A percentile compares a stretch with the other conserved stretches of the same genome.
Evolutionary conservation across 92 coral and sea anemone genomes (phyloP).

Genomic region (Chrysogorgia sp.): DNA sequence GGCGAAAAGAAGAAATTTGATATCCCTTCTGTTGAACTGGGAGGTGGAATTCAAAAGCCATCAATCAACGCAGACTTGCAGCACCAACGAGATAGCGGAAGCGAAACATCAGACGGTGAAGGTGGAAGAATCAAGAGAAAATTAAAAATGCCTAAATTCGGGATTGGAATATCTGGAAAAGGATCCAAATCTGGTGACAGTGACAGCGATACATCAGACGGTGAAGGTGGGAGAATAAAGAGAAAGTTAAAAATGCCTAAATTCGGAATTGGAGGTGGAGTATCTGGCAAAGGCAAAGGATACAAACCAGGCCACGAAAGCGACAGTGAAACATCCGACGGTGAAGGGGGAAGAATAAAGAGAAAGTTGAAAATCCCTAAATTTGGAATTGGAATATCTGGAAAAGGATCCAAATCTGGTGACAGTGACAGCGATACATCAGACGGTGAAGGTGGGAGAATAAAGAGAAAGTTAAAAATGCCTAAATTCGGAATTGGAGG

Average conservation of each 20-base stretch:
- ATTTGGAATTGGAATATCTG: neutral
- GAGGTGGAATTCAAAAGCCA: neutral
- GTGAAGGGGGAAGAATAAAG: slow-evolving; percentile 6
- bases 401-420: neutral
- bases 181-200: no score
- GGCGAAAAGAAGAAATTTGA: neutral
- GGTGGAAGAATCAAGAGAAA: slow-evolving; percentile 25
- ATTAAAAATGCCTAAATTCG: neutral
- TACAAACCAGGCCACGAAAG: neutral
- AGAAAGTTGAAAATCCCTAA: neutral
- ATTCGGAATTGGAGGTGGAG: no score
- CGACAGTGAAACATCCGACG: slow-evolving; percentile 11
- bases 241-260: no score
- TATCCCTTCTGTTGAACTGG: neutral
- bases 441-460: slow-evolving; percentile 19
- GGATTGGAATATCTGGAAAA: no score
- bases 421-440: slow-evolving; percentile 23
- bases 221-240: no score
- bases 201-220: no score
- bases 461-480: slow-evolving; percentile 27
- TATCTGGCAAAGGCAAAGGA: slow-evolving; percentile 6
- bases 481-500: no score
- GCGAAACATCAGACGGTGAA: slow-evolving; percentile 16
- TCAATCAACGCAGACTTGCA: neutral
- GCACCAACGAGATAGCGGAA: neutral